Base-by-base conservation (phyloP, 1,140 invertebrate genomes). In the Drosophila suzukii region DNA sequence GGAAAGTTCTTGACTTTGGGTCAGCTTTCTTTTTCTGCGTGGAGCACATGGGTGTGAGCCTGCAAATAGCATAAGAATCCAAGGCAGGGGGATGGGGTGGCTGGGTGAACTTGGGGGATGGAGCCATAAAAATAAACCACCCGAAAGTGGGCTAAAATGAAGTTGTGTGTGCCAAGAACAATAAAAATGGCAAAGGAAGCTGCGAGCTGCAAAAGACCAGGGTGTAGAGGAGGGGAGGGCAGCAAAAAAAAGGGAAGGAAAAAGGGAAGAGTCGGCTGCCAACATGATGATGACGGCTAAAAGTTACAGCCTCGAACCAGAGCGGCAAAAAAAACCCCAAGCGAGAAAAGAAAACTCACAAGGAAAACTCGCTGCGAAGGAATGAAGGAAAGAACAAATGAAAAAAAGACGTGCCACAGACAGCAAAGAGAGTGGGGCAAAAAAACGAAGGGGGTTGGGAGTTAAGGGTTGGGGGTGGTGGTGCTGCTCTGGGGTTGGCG, bases 141-240 rank as follows among this genome's bases (percentile, higher is more conserved):
- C 80, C 84, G 75, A 89, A 89, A 88, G 80, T 84, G 84, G 84
- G 85, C 84, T 78, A 84, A 80, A 83, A 88, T 89, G 84, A 88
- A 88, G 84, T 78, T 84, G 84, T 89, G 73, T 78, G 84, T 84
- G 84, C 72, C 70, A 88, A 88, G 83, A 88, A 88, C 84, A 88
- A 88, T 89, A 88, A 88, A 86, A 86, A 88, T 55, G 83, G 83
- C 57, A 86, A 76, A 78, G 54, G 63, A 50, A 56, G 65, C 55
- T 58, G 79, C 53, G 53, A 54, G 47, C 47, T 47, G 32, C 27
- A 61, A 24, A 34, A 43, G 53, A 24, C 49, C 11, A 46, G 38
- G 34, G 43, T 12, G 41, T 46, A 30, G 50, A 8, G 43, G 8
- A 24, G 24, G 47, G 6, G 4, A n/a, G 12, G 1, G 30, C 11